These are phyloP conservation scores for Nerophis ophidion DNA, from an alignment of 2,113 vertebrate genomes.

Conservation along the genomic window DNA sequence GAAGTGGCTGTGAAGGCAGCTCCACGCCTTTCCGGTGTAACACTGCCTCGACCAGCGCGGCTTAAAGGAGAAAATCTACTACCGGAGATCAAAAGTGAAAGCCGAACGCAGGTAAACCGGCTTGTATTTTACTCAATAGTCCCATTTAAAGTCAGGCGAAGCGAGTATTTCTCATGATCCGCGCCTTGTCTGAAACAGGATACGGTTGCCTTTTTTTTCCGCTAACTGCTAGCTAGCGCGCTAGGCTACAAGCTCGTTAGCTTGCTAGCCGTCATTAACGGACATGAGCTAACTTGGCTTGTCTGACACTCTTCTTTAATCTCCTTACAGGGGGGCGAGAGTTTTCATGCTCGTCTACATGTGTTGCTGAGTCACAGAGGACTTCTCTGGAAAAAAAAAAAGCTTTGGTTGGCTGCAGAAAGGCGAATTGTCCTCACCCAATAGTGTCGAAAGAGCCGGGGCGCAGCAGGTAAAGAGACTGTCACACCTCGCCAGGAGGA, in stretches of 20 bases:
- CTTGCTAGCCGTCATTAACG: constrained; percentile 51
- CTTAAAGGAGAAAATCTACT: constrained; percentile 57
- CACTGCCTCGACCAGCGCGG: constrained; percentile 57
- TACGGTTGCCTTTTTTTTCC: constrained; percentile 28
- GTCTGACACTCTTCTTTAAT: constrained; percentile 64
- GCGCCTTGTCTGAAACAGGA: not conserved
- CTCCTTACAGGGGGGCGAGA: constrained; percentile 64
- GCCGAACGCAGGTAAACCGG: constrained; percentile 43
- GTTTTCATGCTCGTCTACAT: constrained; percentile 38
- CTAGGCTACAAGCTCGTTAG: constrained; percentile 47
- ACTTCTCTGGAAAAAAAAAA: not conserved
- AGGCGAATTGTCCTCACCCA: constrained; percentile 41
- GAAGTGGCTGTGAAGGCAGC: constrained; percentile 67
- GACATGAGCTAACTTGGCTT: constrained; percentile 54
- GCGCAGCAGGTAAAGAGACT: constrained; percentile 61
- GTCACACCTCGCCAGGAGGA: constrained; percentile 46
- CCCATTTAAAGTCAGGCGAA: not conserved
- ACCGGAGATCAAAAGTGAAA: constrained; percentile 36
- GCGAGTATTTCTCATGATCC: not conserved
- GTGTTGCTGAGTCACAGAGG: constrained; percentile 49
- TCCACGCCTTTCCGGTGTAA: constrained; percentile 78
- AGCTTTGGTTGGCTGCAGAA: constrained; percentile 41
- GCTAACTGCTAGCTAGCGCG: constrained; percentile 43
- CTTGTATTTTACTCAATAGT: not conserved
- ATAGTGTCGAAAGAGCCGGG: constrained; percentile 56